Evolutionary conservation across 2,113 vertebrate species (phyloP), one percentile per base, ranked within the genome.

Genomic region (Leptosomus discolor): DNA sequence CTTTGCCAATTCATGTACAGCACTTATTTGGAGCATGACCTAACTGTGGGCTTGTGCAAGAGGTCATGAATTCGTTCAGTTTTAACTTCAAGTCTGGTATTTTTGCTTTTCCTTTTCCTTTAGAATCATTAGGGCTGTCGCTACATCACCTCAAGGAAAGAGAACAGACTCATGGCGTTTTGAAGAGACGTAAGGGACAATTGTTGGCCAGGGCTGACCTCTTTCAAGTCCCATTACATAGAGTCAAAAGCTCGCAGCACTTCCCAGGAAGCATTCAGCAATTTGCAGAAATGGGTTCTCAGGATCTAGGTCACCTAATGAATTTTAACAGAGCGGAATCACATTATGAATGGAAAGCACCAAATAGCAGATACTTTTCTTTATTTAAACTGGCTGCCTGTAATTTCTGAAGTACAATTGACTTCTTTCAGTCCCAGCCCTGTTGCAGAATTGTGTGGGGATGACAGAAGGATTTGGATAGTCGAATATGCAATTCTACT

Each of bases 391-490:
- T 89, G 83, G 34, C 83, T 91, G 91, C 65, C 39, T 76, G 53
- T 89, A 82, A 85, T 95, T 95, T 97, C 88, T 94, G 84, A 89
- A 94, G 65, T 87, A 92, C 73, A 76, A 79, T 86, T 94, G 73
- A 68, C 76, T 92, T 87, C 68, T 82, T 94, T 95, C 82, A 92
- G 64, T 75, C 60, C 56, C 68, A 71, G 68, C 22, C 65, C 69
- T 56, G 2, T 27, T 91, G 39, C 56, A 91, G 88, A 92, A 75
- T 81, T 71, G 34, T 92, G 36, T 94, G 46, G 36, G 85, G 57
- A 91, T 92, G 86, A 97, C 83, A 91, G 91, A 88, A 94, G 65
- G 61, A 89, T 96, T 97, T 90, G 82, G 67, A 95, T 34, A 85
- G 68, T 71, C 6, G 2, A 87, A 64, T 32, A 22, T 84, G 73